phyloP scores from a whole-genome alignment of 2,113 vertebrate species.

The Canis aureus region DNA sequence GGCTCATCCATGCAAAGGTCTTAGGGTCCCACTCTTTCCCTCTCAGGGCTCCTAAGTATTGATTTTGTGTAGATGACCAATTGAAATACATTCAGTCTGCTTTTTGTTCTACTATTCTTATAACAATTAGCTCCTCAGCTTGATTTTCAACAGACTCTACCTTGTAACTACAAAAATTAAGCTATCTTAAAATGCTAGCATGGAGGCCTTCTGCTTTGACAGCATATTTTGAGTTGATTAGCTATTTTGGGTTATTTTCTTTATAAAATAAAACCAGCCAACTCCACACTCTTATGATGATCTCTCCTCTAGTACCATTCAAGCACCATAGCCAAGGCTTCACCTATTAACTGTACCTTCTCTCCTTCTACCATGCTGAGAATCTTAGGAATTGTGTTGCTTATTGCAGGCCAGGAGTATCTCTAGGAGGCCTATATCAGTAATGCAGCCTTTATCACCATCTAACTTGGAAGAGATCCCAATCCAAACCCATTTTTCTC shows the following conservation, averaged over 20 bases:
- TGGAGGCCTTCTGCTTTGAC: background rate
- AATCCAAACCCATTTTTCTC: background rate
- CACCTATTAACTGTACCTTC: background rate
- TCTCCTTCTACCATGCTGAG: background rate
- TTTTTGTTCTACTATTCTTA: background rate
- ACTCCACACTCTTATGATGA: background rate
- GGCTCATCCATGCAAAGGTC: background rate
- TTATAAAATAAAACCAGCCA: background rate
- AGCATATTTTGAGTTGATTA: background rate
- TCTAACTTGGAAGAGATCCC: background rate
- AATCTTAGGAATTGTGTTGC: background rate
- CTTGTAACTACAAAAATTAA: background rate
- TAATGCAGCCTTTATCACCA: background rate
- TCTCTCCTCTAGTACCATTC: background rate
- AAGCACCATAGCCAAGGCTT: background rate
- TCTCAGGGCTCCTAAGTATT: background rate
- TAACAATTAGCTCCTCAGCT: background rate
- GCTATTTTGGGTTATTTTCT: background rate
- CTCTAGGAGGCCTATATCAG: no score
- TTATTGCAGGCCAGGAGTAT: background rate
- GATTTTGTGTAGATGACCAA: background rate
- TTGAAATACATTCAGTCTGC: background rate
- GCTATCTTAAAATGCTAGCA: background rate
- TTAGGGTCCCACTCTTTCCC: background rate
- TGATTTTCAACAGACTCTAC: background rate